These are phyloP conservation scores for Halcyon senegalensis DNA, from an alignment of 2,113 vertebrate species.

Conservation along the genomic window DNA sequence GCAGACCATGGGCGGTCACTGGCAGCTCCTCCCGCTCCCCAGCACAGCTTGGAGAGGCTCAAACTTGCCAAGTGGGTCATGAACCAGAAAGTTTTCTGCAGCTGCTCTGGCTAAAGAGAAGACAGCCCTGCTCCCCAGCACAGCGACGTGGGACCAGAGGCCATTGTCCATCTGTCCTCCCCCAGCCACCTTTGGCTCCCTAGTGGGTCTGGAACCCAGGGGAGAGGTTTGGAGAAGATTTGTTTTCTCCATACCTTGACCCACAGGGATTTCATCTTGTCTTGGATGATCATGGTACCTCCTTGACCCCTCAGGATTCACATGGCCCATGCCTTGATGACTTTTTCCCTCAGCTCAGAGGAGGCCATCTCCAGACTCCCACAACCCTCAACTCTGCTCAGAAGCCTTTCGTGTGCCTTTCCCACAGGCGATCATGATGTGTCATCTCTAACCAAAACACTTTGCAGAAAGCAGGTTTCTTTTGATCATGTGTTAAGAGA, in stretches of 20 bases:
- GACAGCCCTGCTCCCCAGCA: not conserved
- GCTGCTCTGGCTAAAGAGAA: not conserved
- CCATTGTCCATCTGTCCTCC: not conserved
- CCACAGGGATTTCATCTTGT: not conserved
- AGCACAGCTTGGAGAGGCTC: not conserved
- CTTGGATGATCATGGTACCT: not conserved
- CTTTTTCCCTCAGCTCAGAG: not conserved
- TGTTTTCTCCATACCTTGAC: not conserved
- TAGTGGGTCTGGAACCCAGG: not conserved
- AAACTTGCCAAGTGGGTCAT: not conserved
- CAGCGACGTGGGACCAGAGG: not conserved
- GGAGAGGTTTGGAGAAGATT: not conserved
- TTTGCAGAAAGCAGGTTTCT: not conserved
- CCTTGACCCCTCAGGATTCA: not conserved
- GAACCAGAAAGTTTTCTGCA: not conserved
- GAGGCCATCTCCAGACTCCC: not conserved
- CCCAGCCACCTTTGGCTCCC: not conserved
- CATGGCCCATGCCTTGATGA: too few species aligned
- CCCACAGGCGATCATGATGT: fast-evolving
- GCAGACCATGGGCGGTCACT: fast-evolving
- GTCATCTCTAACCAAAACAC: not conserved
- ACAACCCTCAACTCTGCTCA: not conserved
- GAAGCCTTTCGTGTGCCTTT: not conserved
- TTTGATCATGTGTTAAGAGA: not conserved
- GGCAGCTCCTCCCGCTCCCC: not conserved